phyloP scores from a whole-genome alignment of 2,797 vertebrate species.

The Bovichtus diacanthus region DNA sequence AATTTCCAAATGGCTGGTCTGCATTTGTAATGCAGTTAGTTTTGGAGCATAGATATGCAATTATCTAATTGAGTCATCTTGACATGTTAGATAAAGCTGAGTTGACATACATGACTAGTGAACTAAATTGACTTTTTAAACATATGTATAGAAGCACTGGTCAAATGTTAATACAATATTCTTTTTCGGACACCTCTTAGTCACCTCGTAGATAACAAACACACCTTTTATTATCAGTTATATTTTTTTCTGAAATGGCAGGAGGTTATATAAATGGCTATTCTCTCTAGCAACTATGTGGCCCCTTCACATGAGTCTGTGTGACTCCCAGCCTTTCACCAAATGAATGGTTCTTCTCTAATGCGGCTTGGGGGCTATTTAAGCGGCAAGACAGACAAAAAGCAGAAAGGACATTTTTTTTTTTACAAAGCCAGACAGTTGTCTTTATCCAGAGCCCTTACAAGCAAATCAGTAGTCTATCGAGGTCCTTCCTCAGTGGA shows the following conservation, averaged over 20 bases:
- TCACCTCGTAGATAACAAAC: conserved; percentile 28
- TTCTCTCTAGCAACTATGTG: conserved; percentile 62
- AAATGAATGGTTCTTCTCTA: conserved; percentile 76
- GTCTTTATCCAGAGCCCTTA: conserved; percentile 91
- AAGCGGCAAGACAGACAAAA: conserved; percentile 75
- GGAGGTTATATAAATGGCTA: conserved; percentile 69
- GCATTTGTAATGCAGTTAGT: conserved; percentile 40
- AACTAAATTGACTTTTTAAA: conserved; percentile 56
- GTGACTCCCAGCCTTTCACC: conserved; percentile 78
- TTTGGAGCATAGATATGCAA: conserved; percentile 53
- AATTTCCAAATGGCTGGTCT: conserved; percentile 38
- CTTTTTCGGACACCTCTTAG: not conserved
- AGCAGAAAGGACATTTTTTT: conserved; percentile 74
- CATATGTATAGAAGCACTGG: conserved; percentile 42
- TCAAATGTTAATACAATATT: conserved; percentile 47
- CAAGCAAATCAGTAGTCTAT: conserved; percentile 95
- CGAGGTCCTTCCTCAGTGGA: conserved; percentile 92
- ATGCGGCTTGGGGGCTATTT: conserved; percentile 78
- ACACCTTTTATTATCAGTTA: conserved; percentile 37
- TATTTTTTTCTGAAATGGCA: conserved; percentile 42
- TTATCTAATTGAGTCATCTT: conserved; percentile 66
- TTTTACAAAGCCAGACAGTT: conserved; percentile 88
- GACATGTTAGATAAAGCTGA: conserved; percentile 63
- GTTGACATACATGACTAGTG: conserved; percentile 53
- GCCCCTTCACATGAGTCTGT: conserved; percentile 75